These are phyloP conservation scores for Manacus vitellinus DNA, from an alignment of 2,113 vertebrate genomes.

Conservation along the genomic window DNA sequence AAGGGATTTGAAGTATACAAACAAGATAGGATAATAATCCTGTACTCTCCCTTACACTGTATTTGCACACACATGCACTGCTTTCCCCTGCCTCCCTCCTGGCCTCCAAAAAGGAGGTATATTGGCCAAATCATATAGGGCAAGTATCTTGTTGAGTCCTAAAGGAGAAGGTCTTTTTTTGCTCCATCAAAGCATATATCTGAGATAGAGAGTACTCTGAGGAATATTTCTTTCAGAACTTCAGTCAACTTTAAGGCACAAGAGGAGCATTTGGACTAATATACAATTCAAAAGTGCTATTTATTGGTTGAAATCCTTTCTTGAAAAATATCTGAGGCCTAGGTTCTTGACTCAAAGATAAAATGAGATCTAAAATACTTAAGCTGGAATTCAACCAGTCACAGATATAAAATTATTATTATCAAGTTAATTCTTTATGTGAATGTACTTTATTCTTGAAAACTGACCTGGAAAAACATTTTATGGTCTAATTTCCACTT, in stretches of 20 bases:
- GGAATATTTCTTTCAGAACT: neutral
- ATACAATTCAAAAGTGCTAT: neutral
- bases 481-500: neutral
- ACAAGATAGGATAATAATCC: neutral
- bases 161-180: neutral
- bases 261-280: neutral
- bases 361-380: neutral
- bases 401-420: neutral
- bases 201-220: neutral
- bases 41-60: neutral
- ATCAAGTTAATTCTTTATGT: neutral
- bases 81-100: neutral
- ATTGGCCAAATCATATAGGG: neutral
- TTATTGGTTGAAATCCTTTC: neutral
- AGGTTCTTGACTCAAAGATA: neutral
- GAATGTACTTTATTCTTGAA: neutral
- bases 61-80: neutral
- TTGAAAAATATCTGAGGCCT: neutral
- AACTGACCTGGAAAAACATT: neutral
- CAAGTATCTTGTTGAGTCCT: neutral
- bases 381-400: neutral
- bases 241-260: neutral
- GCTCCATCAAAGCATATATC: neutral
- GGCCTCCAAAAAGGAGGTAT: neutral
- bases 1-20: neutral